phyloP scores from a whole-genome alignment of 2,113 vertebrate genomes.

The Geococcyx californianus region DNA sequence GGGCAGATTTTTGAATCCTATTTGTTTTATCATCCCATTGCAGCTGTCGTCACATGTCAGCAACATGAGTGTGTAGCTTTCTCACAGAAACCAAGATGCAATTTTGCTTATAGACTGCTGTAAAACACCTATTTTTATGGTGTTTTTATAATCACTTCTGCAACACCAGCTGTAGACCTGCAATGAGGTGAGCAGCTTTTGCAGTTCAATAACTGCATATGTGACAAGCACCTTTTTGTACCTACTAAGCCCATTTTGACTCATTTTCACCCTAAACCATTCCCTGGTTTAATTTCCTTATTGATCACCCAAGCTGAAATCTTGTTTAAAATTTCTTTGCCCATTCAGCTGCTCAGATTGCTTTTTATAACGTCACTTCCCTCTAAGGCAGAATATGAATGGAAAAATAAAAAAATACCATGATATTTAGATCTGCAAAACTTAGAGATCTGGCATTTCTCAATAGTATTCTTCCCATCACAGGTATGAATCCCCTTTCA shows the following conservation, averaged over 20 bases:
- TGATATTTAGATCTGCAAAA: neutral
- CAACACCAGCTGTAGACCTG: neutral
- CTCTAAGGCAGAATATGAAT: neutral
- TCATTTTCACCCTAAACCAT: neutral
- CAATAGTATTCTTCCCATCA: neutral
- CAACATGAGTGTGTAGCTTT: neutral
- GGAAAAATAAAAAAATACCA: neutral
- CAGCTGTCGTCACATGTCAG: neutral
- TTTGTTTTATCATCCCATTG: neutral
- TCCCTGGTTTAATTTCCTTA: neutral
- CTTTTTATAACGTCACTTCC: neutral
- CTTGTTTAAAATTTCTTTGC: neutral
- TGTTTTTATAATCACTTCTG: accelerated
- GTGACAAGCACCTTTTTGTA: neutral
- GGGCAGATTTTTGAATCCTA: neutral
- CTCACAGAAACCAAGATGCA: neutral
- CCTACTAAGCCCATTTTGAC: neutral
- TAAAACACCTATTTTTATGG: neutral
- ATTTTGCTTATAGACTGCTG: neutral
- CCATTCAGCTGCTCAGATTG: neutral
- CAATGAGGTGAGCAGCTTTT: neutral
- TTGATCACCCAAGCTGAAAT: neutral
- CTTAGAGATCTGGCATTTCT: neutral
- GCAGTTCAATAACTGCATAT: neutral
- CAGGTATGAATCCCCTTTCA: neutral